These are phyloP conservation scores for Serilophus lunatus DNA, from an alignment of 2,113 vertebrate genomes.

Conservation along the genomic window DNA sequence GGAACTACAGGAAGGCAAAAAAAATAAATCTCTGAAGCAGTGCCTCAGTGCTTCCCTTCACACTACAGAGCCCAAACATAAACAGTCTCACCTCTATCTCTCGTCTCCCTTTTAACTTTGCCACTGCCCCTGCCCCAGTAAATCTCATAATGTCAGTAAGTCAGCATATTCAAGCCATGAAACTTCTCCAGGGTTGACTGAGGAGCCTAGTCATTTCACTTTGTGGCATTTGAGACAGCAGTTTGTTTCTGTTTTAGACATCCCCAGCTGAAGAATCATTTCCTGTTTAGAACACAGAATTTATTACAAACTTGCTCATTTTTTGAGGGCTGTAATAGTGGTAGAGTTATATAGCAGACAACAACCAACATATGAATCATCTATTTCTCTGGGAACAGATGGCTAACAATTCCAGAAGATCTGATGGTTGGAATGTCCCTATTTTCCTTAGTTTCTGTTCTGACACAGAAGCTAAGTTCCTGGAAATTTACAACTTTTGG, in stretches of 20 bases:
- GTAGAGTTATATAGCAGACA: not conserved
- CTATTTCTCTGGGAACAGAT: not conserved
- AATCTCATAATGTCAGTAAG: not conserved
- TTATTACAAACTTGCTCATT: conserved; percentile 3
- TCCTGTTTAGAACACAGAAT: conserved; percentile 28
- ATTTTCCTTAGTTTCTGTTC: not conserved
- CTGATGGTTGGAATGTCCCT: not conserved
- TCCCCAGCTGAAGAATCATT: not conserved
- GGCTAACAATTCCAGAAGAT: not conserved
- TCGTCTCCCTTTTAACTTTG: not conserved
- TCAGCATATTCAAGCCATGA: not conserved
- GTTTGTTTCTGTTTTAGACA: not conserved
- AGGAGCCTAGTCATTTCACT: not conserved
- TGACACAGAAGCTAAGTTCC: not conserved
- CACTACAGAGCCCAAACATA: not conserved
- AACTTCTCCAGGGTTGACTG: not conserved
- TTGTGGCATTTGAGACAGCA: not conserved
- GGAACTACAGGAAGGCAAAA: not conserved
- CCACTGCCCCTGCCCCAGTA: not conserved
- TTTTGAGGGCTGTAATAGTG: not conserved
- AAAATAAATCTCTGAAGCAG: not conserved
- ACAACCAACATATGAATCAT: not conserved
- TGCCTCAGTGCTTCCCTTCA: not conserved
- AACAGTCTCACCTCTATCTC: not conserved
- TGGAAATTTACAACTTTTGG: not conserved